Base-by-base conservation (phyloP, 2,888 invertebrate species). In the Brachylomia viminalis region DNA sequence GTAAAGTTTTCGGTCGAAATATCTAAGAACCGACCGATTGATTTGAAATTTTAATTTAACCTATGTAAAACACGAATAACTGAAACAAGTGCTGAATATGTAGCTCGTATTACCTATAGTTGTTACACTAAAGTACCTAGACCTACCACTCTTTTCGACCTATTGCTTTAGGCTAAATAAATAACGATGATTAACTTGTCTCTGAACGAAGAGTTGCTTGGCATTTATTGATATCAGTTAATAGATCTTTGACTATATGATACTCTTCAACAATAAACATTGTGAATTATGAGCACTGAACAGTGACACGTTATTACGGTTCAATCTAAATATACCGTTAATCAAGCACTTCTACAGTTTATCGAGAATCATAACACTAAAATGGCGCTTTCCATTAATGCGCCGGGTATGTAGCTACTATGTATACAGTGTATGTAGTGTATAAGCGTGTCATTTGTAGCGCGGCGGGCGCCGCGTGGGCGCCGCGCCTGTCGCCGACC, bases 381-480 rank as follows among this genome's bases (percentile, higher is more conserved):
- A 83, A 83, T 71, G 77, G 47, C 52, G 68, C 56, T 81, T 80
- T 82, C 80, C 77, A 75, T 86, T 80, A 85, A 78, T 61, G 72
- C 59, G 33, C 13, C 20, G 58, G 65, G 68, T 62, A 58, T 42
- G 38, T 64, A 65, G 33, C 58, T 80, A 68, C 45, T 71, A 66
- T 83, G 30, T 78, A 66, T 69, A 76, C 49, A 27, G 27, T 75
- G 58, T 81, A 69, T 72, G 49, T 77, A 64, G 33, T 82, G 71
- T 75, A 74, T 80, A 82, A 77, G 64, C 75, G 70, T 89, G 89
- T 90, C 89, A 91, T 89, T 90, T 87, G 89, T 89, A 86, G 85
- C 87, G 80, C 86, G 84, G 72, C 75, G 86, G 89, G 90, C 91
- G 92, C 81, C 92, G 86, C 74, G 87, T 85, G 88, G 92, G 89